Evolutionary conservation across 2,888 invertebrate genomes (phyloP).

Genomic region (Aphodius sticticus): DNA sequence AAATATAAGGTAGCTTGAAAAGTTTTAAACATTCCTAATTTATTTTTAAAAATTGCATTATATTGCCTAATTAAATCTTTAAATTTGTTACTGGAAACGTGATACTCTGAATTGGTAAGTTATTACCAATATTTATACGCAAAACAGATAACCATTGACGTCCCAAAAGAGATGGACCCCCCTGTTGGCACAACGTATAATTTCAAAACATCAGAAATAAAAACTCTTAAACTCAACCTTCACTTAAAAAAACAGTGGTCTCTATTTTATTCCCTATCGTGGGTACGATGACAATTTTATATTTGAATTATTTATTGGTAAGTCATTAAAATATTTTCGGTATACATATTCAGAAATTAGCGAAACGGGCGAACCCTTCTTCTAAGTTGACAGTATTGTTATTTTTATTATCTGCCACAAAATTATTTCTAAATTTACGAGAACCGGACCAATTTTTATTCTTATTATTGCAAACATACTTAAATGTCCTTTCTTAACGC

Average conservation of each 20-base stretch:
- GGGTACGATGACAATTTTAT: conserved; percentile 23
- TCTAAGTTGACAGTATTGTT: background rate
- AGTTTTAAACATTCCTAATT: too few relatives aligned
- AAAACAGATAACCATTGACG: conserved; percentile 21
- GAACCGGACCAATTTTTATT: too few relatives aligned
- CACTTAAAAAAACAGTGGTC: conserved; percentile 22
- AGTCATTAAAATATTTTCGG: conserved; percentile 9
- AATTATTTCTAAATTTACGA: too few relatives aligned
- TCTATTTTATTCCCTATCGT: conserved; percentile 16
- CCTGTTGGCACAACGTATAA: conserved; percentile 20
- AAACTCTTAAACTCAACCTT: conserved; percentile 8
- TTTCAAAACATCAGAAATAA: conserved; percentile 6
- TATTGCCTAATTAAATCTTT: too few relatives aligned
- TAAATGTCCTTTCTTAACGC: conserved; percentile 24
- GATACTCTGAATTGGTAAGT: too few relatives aligned
- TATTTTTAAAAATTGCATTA: too few relatives aligned
- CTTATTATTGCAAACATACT: conserved; percentile 19
- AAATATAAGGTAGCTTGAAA: too few relatives aligned
- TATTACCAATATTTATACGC: conserved; percentile 17
- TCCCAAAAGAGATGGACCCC: conserved; percentile 24
- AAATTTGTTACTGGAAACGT: too few relatives aligned
- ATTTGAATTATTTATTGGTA: conserved; percentile 5
- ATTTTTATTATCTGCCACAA: background rate
- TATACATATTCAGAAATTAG: conserved; percentile 9
- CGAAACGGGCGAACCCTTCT: conserved; percentile 16